phyloP scores from a whole-genome alignment of 2,797 vertebrate species.

The Coreius guichenoti region DNA sequence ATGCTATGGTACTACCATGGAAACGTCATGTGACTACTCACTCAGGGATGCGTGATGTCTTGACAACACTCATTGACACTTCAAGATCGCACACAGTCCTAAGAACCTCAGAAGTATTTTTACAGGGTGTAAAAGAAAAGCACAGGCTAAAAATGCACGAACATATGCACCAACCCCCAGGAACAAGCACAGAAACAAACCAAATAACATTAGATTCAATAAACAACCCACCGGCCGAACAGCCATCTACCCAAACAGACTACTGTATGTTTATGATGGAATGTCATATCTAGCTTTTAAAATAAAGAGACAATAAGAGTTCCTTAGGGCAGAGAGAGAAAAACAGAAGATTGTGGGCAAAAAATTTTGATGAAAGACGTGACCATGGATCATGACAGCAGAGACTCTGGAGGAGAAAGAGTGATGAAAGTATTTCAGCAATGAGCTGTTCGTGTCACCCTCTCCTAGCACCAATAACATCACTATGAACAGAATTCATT shows the following conservation, averaged over 20 bases:
- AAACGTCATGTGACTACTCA: background rate
- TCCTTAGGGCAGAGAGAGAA: background rate
- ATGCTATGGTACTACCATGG: too few species aligned
- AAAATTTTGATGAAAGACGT: constrained; percentile 42
- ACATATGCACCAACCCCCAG: background rate
- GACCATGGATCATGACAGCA: constrained; percentile 18
- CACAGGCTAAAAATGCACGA: background rate
- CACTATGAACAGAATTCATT: constrained; percentile 35
- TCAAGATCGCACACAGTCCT: background rate
- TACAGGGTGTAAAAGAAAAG: background rate
- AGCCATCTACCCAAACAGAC: constrained; percentile 55
- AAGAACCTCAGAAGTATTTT: background rate
- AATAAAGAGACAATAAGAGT: constrained; percentile 1
- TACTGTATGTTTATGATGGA: constrained; percentile 36
- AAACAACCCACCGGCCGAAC: background rate
- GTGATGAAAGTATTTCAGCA: constrained; percentile 11
- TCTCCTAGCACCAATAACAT: constrained; percentile 39
- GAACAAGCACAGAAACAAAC: background rate
- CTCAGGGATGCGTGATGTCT: background rate
- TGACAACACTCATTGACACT: background rate
- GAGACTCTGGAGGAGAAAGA: constrained; percentile 17
- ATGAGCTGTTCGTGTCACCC: background rate
- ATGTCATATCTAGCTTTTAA: constrained; percentile 5
- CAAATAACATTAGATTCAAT: background rate
- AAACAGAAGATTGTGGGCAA: background rate